These are phyloP conservation scores for Strigamia crassipes DNA, from an alignment of 2,888 invertebrate genomes.

Conservation along the genomic window DNA sequence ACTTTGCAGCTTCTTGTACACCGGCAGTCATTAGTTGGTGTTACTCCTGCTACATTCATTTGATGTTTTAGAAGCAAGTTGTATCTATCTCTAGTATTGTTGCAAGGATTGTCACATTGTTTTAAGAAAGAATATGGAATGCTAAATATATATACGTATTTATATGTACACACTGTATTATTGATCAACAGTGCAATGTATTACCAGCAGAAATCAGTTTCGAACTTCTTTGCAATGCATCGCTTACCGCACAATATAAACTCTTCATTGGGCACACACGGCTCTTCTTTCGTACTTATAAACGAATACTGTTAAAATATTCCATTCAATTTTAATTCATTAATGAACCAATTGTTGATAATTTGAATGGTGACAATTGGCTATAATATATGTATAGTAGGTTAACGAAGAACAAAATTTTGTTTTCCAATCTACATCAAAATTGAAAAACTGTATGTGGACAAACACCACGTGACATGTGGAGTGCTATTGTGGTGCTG, in stretches of 20 bases:
- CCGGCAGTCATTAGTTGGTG: background rate
- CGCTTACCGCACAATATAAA: background rate
- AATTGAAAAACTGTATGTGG: too few species aligned
- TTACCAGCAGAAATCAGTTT: background rate
- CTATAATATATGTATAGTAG: too few species aligned
- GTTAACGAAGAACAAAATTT: too few species aligned
- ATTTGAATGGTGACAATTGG: too few species aligned
- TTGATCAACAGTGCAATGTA: too few species aligned
- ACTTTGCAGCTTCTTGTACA: background rate
- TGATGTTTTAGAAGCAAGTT: background rate
- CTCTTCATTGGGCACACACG: background rate
- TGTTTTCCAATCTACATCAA: too few species aligned
- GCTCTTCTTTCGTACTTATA: background rate
- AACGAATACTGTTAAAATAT: background rate
- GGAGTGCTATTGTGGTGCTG: too few species aligned
- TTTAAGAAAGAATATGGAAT: background rate
- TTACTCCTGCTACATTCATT: background rate
- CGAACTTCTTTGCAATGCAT: background rate
- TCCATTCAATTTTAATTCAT: background rate
- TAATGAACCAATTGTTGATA: too few species aligned
- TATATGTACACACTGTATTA: too few species aligned
- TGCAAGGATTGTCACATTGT: background rate
- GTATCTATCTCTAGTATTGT: background rate
- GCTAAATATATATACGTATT: too few species aligned
- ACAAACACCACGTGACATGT: too few species aligned